Base-by-base conservation (phyloP, 1,140 invertebrate genomes). In the Lepidotrigona ventralis region DNA sequence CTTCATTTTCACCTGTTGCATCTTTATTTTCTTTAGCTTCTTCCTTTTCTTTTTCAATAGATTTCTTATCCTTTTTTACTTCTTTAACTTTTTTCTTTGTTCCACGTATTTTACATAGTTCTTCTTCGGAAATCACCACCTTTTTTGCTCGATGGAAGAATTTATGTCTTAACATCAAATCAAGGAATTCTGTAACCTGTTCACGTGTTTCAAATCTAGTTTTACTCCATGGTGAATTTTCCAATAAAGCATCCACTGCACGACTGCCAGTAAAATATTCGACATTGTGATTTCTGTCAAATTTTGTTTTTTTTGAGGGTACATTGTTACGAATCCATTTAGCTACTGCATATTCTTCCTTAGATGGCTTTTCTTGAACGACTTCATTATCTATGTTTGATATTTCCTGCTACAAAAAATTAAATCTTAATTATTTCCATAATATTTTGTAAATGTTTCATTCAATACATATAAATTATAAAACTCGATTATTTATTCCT, bases 211-310 rank as follows among this genome's bases (percentile, higher is more conserved):
- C 96, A 93, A 99, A 99, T 51, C 98, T 92, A 0, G 97, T 96
- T 85, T 96, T 96, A 29, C 97, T 97, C 96, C 98, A 99, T 93
- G 98, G 98, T 0, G 99, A 99, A 39, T 89, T 91, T 64, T 98
- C 97, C 90, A 99, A 91, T 15, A 99, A 93, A 1, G 96, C 97
- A 94, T 99, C 98, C 1, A 99, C 96, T 4, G 98, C 98, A 93
- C 98, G 98, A 66, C 95, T 95, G 96, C 98, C 98, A 88, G 98
- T 98, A 89, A 99, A 99, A 94, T 99, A 99, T 93, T 99, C 97
- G 0, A 99, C 99, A 94, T 98, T 97, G 93, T 99, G 98, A 90
- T 98, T 98, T 69, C 98, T 95, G 58, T 93, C 91, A 91, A 99
- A 98, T 94, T 98, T 99, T 0, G 98, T 99, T 92, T 98, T 98